These are phyloP conservation scores for Aplysina aerophoba DNA, from an alignment of 37 sponge, comb jelly and placozoan species.

Conservation along the genomic window DNA sequence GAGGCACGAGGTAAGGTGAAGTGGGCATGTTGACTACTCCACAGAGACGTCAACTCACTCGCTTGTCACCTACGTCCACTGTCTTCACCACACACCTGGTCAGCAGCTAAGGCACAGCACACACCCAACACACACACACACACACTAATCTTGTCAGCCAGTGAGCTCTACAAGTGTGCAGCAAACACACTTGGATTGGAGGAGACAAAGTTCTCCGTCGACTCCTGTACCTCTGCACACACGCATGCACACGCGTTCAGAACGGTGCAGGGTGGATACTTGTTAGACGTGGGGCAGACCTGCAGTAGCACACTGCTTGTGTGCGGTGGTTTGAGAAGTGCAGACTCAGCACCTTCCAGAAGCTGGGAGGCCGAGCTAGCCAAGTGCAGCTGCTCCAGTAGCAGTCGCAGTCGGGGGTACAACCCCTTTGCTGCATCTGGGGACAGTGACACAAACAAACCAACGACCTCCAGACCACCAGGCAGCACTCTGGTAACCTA, in stretches of 20 bases:
- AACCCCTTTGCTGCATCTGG: constrained; percentile 8
- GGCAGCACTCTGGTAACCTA: constrained; percentile 13
- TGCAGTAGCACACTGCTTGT: neutral
- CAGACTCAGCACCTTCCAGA: neutral
- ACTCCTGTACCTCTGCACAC: neutral
- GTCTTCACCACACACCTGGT: neutral
- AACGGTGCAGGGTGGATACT: constrained; percentile 1
- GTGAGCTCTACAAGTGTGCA: too few relatives aligned
- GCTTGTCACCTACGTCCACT: neutral
- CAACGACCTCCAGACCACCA: constrained; percentile 32
- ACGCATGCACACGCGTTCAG: neutral
- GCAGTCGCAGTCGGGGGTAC: constrained; percentile 18
- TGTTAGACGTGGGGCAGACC: neutral
- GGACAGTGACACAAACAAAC: neutral
- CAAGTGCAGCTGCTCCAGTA: neutral
- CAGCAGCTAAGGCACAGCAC: neutral
- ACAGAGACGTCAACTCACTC: neutral
- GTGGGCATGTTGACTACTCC: too few relatives aligned
- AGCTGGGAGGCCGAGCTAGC: neutral
- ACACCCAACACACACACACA: too few relatives aligned
- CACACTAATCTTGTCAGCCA: too few relatives aligned
- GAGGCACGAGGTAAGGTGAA: too few relatives aligned
- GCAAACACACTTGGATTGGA: too few relatives aligned
- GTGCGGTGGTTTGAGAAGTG: neutral
- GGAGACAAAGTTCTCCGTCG: neutral